Conservation (phyloP, 2,888 invertebrate genomes). For the Cephus spinipes region DNA sequence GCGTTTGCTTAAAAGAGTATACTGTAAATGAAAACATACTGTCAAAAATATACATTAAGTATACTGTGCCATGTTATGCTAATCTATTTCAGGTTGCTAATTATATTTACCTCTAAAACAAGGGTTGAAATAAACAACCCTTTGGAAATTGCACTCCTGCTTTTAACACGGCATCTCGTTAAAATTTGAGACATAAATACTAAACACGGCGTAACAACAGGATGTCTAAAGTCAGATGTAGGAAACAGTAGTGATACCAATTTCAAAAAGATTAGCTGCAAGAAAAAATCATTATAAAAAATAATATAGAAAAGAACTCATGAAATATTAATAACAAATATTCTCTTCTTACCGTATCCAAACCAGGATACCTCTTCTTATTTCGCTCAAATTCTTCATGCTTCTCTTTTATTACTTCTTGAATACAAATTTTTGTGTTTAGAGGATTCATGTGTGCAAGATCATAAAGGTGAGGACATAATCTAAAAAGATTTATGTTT, state of each 20-base stretch:
- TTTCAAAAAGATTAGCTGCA: slow-evolving; percentile 82
- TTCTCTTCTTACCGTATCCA: slow-evolving; percentile 69
- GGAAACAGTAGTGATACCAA: slow-evolving; percentile 85
- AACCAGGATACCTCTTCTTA: slow-evolving; percentile 72
- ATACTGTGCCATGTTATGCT: neutral
- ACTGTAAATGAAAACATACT: slow-evolving; percentile 69
- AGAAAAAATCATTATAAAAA: slow-evolving; percentile 31
- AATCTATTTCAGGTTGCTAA: neutral
- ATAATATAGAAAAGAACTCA: neutral
- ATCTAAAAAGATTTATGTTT: slow-evolving; percentile 37
- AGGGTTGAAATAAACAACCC: slow-evolving; percentile 83
- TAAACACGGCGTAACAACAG: slow-evolving; percentile 64
- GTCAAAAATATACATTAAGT: slow-evolving; percentile 8
- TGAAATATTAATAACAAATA: neutral
- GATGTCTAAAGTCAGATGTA: slow-evolving; percentile 91
- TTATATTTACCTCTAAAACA: slow-evolving; percentile 75
- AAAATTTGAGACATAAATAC: slow-evolving; percentile 87
- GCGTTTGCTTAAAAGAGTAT: slow-evolving; percentile 81
- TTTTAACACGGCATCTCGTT: slow-evolving; percentile 73
- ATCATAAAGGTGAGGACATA: slow-evolving; percentile 71
- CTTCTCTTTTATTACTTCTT: slow-evolving; percentile 81
- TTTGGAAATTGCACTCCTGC: slow-evolving; percentile 77
- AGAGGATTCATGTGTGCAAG: slow-evolving; percentile 79
- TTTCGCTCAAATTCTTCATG: slow-evolving; percentile 74
- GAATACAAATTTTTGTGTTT: slow-evolving; percentile 74